Evolutionary conservation across 1,140 invertebrate species (phyloP), one percentile per base, ranked within the genome.

Genomic region (Rhagoletis zephyria): DNA sequence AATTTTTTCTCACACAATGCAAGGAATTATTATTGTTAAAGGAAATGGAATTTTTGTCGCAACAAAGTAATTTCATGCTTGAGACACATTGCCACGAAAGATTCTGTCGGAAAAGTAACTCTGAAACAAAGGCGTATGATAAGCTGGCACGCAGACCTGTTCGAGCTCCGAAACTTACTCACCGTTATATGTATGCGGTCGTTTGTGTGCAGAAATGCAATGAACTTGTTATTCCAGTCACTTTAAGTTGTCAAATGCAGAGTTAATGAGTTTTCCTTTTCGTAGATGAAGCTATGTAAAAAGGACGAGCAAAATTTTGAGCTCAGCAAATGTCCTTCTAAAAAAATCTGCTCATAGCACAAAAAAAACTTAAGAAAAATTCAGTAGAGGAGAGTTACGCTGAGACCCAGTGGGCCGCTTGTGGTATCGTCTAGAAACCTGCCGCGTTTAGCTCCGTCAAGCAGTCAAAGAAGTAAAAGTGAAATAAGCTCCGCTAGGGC

Each of bases 51-150:
- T 74, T 74, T 74, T 74, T 16, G 3, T 48, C 74, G 48, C 74
- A 56, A 81, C 48, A 81, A 81, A 51, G 48, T 30, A 56, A 81
- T 81, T 81, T 81, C 48, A 56, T 81, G 74, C 74, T 81, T 81
- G 74, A 81, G 74, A 56, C 45, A 81, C 45, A 56, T 81, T 81
- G 67, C 19, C 6, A 3, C 59, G 10, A n/a, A 85, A 61, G 48
- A 42, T 60, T 63, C 12, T 42, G 59, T 3, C 42, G 59, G 42
- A 30, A 61, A 5, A 63, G 51, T 4, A 16, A 63, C 42, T 14
- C 19, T 19, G 30, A 85, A 85, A 63, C 85, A 85, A 63, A 45
- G 60, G 85, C 60, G 19, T 42, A 42, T 45, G 85, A 14, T 85
- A 14, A 63, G 63, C 30, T 56, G 30, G 59, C 19, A 63, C 7